Evolutionary conservation across 2,888 invertebrate genomes (phyloP).

Genomic region (Hypercompe scribonia): DNA sequence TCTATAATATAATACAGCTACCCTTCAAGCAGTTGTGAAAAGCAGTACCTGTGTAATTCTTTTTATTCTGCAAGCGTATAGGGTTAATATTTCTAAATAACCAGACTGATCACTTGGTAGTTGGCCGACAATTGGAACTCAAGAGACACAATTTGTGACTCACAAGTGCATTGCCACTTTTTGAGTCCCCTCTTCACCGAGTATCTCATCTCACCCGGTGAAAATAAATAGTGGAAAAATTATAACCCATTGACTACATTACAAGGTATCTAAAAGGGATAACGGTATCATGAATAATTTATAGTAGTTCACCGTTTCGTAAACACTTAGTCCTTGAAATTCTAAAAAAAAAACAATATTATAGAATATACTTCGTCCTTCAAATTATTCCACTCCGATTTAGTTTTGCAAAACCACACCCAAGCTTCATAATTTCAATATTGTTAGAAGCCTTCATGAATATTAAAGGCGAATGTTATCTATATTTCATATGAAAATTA

Average conservation of each 20-base stretch:
- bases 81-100: background rate
- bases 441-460: constrained; percentile 5
- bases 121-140: background rate
- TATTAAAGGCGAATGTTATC: background rate
- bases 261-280: background rate
- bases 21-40: background rate
- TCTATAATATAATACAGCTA: background rate
- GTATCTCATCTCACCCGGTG: background rate
- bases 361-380: background rate
- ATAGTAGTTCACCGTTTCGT: background rate
- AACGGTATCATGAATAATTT: background rate
- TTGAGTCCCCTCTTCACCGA: background rate
- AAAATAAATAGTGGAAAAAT: background rate
- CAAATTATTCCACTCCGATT: background rate
- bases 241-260: background rate
- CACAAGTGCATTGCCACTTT: background rate
- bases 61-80: background rate
- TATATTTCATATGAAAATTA: background rate
- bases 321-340: constrained; percentile 8
- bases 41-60: background rate
- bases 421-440: background rate
- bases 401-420: constrained; percentile 9
- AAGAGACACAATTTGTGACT: background rate
- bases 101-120: too few species aligned
- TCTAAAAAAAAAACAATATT: background rate